A percentile compares a stretch with the other conserved stretches of the same genome.
phyloP scores from a whole-genome alignment of 2,888 invertebrate genomes.

The Drosophila cognata region DNA sequence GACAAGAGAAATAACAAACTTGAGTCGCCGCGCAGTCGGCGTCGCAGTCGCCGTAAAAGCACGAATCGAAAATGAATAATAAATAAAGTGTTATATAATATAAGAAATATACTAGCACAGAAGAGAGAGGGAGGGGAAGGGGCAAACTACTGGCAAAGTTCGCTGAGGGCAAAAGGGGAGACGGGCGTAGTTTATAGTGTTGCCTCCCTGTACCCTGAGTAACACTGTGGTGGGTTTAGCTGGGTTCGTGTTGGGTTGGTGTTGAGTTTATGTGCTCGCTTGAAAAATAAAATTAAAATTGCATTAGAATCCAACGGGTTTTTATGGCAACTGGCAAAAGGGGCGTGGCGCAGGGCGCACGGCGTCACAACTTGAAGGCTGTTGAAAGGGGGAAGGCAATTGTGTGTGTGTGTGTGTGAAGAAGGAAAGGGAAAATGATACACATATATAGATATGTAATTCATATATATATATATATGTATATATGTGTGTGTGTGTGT shows the following conservation, averaged over 20 bases:
- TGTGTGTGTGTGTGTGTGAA: slow-evolving; percentile 7
- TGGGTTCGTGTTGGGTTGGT: slow-evolving; percentile 14
- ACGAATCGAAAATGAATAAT: slow-evolving; percentile 84
- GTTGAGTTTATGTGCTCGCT: slow-evolving; percentile 75
- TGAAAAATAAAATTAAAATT: slow-evolving; percentile 81
- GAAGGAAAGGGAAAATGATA: slow-evolving; percentile 23
- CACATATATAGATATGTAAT: slow-evolving; percentile 27
- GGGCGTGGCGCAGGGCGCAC: neutral
- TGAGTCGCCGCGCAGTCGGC: slow-evolving; percentile 59
- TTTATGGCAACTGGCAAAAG: slow-evolving; percentile 41
- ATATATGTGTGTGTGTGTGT: neutral
- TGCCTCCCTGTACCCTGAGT: slow-evolving; percentile 10
- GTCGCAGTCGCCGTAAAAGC: slow-evolving; percentile 69
- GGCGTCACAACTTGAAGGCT: slow-evolving; percentile 69
- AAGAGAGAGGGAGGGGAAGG: neutral
- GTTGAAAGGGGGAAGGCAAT: slow-evolving; percentile 58
- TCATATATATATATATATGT: neutral
- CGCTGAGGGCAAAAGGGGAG: neutral
- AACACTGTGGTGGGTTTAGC: slow-evolving; percentile 18
- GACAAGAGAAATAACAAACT: slow-evolving; percentile 80
- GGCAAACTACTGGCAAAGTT: slow-evolving; percentile 10
- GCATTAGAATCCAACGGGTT: slow-evolving; percentile 79
- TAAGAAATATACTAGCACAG: slow-evolving; percentile 69
- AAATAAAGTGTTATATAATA: slow-evolving; percentile 83
- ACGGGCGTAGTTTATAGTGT: slow-evolving; percentile 59